Percentiles rank a stretch among this genome's conserved stretches.
Evolutionary conservation across 2,113 vertebrate genomes (phyloP).

Genomic region (Otocyon megalotis): DNA sequence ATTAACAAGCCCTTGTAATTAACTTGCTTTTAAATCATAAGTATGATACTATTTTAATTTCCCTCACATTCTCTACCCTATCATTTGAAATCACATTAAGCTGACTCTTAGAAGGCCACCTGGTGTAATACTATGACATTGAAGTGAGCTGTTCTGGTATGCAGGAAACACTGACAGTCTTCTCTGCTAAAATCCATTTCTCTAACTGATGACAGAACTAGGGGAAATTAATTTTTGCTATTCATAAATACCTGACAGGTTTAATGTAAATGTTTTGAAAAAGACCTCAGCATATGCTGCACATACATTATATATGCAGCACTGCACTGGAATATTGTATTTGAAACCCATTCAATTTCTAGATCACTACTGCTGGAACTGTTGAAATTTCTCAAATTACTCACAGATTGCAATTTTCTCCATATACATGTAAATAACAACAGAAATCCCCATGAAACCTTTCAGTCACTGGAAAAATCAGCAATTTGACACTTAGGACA

Average conservation of each 20-base stretch:
- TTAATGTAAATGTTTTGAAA: constrained; percentile 93
- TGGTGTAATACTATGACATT: constrained; percentile 91
- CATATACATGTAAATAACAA: constrained; percentile 84
- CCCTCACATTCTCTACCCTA: constrained; percentile 91
- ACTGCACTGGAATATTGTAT: constrained; percentile 82
- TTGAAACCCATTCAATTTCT: constrained; percentile 83
- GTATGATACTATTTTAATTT: constrained; percentile 94
- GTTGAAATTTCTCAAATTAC: constrained; percentile 86
- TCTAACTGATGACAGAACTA: constrained; percentile 88
- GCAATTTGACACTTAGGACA: constrained; percentile 79
- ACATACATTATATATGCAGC: constrained; percentile 88
- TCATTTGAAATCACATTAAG: constrained; percentile 94
- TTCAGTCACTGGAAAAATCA: constrained; percentile 80
- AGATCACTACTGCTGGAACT: constrained; percentile 81
- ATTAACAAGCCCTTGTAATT: constrained; percentile 93
- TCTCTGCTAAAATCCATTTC: constrained; percentile 88
- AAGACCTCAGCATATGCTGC: constrained; percentile 88
- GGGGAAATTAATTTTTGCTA: constrained; percentile 91
- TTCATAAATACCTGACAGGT: constrained; percentile 92
- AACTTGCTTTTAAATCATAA: constrained; percentile 94
- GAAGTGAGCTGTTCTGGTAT: constrained; percentile 88
- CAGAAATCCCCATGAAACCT: constrained; percentile 80
- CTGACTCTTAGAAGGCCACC: constrained; percentile 92
- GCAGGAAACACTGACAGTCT: constrained; percentile 88
- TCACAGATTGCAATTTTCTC: constrained; percentile 85